phyloP scores from a whole-genome alignment of 2,888 invertebrate genomes.

The Dastarcus helophoroides region DNA sequence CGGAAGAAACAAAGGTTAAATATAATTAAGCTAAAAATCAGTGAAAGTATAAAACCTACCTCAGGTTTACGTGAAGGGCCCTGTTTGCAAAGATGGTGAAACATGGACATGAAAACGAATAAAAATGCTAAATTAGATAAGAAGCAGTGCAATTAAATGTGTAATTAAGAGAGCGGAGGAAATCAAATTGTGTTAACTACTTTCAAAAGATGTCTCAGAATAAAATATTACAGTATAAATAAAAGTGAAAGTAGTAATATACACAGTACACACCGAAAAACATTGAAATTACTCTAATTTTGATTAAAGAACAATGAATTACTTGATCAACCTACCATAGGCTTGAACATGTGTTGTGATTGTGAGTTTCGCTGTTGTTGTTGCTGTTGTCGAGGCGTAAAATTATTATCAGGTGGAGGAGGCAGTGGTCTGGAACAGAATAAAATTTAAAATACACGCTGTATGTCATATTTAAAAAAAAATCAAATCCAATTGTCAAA shows the following conservation, averaged over 20 bases:
- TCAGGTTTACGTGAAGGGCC: constrained; percentile 82
- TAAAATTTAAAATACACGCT: constrained; percentile 2
- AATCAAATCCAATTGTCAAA: no score
- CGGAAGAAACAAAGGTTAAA: constrained; percentile 7
- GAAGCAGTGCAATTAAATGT: constrained; percentile 29
- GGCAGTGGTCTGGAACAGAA: constrained; percentile 57
- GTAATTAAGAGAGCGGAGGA: constrained; percentile 31
- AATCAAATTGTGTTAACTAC: constrained; percentile 40
- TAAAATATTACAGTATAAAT: neutral
- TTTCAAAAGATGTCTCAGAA: constrained; percentile 6
- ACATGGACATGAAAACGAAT: constrained; percentile 48
- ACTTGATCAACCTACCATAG: constrained; percentile 51
- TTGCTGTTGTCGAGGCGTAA: constrained; percentile 37
- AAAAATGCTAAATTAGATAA: constrained; percentile 42
- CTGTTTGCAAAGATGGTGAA: constrained; percentile 42
- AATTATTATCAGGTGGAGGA: constrained; percentile 61
- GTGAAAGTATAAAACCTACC: constrained; percentile 54
- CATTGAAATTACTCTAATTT: no score
- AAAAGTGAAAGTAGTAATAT: neutral
- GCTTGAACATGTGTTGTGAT: constrained; percentile 76
- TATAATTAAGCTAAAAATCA: constrained; percentile 6
- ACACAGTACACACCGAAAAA: neutral
- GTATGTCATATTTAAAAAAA: neutral
- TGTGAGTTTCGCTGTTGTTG: constrained; percentile 74
- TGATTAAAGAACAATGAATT: neutral